These are phyloP conservation scores for Takifugu bimaculatus DNA, from an alignment of 2,113 vertebrate genomes.

Conservation along the genomic window DNA sequence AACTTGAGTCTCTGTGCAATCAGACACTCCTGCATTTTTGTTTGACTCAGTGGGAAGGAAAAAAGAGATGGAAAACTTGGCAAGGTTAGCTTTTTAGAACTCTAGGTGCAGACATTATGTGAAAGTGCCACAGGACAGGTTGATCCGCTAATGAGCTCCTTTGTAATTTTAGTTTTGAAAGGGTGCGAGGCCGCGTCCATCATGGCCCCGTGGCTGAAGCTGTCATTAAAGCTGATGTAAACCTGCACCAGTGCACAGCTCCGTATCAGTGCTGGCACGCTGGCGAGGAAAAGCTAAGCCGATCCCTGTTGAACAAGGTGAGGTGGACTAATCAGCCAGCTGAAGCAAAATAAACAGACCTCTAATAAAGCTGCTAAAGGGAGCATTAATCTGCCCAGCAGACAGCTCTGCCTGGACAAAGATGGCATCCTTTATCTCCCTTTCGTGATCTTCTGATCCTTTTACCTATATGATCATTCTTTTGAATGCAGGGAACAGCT, in stretches of 20 bases:
- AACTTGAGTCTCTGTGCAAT: too few relatives aligned
- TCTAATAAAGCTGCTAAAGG: constrained; percentile 32
- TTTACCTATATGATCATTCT: too few relatives aligned
- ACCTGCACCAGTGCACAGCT: constrained; percentile 12
- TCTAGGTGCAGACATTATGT: neutral
- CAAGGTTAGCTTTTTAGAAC: neutral
- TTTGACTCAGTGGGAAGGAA: too few relatives aligned
- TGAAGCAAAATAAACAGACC: constrained; percentile 31
- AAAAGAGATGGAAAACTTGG: too few relatives aligned
- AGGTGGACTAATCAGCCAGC: constrained; percentile 32
- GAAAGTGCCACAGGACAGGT: neutral
- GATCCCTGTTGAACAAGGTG: constrained; percentile 37
- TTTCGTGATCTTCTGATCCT: too few relatives aligned
- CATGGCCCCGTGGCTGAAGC: constrained; percentile 13
- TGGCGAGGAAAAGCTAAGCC: constrained; percentile 36
- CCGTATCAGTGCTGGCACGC: constrained; percentile 30
- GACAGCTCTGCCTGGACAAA: neutral
- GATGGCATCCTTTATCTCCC: too few relatives aligned
- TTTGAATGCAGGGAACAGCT: too few relatives aligned
- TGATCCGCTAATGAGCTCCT: constrained; percentile 25
- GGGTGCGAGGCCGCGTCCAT: neutral
- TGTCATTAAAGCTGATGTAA: constrained; percentile 24
- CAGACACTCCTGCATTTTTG: too few relatives aligned
- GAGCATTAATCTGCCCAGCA: neutral
- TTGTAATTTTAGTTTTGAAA: constrained; percentile 23